These are phyloP conservation scores for Erynnis tages DNA, from an alignment of 2,888 invertebrate genomes.

Conservation along the genomic window DNA sequence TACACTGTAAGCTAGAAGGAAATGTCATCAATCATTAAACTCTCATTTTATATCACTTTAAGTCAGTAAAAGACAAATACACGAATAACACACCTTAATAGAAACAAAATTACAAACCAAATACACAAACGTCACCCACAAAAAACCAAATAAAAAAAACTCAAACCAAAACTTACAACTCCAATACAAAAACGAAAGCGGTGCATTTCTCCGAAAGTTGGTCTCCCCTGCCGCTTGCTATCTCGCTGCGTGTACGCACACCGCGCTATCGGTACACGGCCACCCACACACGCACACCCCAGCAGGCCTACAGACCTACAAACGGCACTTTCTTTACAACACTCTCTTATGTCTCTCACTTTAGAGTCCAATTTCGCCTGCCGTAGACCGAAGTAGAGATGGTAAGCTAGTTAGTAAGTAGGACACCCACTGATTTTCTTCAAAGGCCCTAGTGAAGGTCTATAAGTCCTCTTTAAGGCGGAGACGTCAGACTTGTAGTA, in stretches of 20 bases:
- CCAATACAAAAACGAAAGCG: constrained; percentile 40
- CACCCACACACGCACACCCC: constrained; percentile 51
- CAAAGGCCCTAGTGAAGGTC: constrained; percentile 63
- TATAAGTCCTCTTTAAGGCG: constrained; percentile 29
- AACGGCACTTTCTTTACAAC: constrained; percentile 58
- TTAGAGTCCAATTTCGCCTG: constrained; percentile 45
- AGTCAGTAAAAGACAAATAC: too few species aligned
- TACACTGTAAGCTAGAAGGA: too few species aligned
- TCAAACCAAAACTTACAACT: background rate
- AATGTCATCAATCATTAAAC: too few species aligned
- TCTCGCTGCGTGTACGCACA: constrained; percentile 75
- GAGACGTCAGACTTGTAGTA: constrained; percentile 14
- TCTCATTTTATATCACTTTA: too few species aligned
- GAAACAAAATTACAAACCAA: too few species aligned
- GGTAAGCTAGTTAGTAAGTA: constrained; percentile 60
- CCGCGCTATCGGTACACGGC: constrained; percentile 41
- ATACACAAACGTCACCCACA: too few species aligned
- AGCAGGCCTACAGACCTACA: constrained; percentile 78
- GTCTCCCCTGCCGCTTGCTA: constrained; percentile 58
- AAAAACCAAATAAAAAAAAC: background rate
- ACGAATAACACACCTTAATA: too few species aligned
- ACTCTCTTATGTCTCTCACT: constrained; percentile 18
- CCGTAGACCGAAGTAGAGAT: constrained; percentile 33
- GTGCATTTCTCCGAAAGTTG: constrained; percentile 72
- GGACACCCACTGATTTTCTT: constrained; percentile 71